phyloP scores from a whole-genome alignment of 2,888 invertebrate genomes.

The Conomelus anceps region DNA sequence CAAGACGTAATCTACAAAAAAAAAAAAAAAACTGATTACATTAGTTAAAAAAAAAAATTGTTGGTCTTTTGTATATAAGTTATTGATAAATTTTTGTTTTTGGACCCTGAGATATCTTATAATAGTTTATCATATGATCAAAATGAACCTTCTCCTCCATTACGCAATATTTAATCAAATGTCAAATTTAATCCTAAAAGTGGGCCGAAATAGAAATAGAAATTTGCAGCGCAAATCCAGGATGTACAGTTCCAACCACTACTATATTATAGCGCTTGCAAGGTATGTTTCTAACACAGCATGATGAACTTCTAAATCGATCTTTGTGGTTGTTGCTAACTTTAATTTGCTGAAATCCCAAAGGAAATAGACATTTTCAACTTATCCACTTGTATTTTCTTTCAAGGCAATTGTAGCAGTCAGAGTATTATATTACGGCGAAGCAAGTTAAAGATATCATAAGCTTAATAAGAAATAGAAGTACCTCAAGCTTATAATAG shows the following conservation, averaged over 20 bases:
- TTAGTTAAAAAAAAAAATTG: no score
- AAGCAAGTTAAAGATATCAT: neutral
- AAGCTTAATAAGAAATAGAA: no score
- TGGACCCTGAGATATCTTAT: no score
- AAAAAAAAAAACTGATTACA: no score
- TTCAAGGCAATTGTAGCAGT: neutral
- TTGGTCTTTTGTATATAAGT: no score
- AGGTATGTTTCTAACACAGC: neutral
- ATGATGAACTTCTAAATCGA: neutral
- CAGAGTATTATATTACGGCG: neutral
- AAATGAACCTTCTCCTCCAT: no score
- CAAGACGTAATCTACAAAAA: no score
- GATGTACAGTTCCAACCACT: neutral
- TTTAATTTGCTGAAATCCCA: neutral
- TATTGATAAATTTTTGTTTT: no score
- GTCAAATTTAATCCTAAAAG: neutral
- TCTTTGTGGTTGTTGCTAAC: neutral
- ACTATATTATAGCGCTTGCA: no score
- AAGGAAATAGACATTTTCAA: no score
- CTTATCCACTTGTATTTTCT: neutral
- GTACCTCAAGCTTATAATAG: neutral
- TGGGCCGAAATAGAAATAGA: neutral
- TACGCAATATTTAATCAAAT: neutral
- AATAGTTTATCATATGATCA: no score
- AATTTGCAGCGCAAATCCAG: neutral